Evolutionary conservation across 2,888 invertebrate species (phyloP).

Genomic region (Aphrophora alni): DNA sequence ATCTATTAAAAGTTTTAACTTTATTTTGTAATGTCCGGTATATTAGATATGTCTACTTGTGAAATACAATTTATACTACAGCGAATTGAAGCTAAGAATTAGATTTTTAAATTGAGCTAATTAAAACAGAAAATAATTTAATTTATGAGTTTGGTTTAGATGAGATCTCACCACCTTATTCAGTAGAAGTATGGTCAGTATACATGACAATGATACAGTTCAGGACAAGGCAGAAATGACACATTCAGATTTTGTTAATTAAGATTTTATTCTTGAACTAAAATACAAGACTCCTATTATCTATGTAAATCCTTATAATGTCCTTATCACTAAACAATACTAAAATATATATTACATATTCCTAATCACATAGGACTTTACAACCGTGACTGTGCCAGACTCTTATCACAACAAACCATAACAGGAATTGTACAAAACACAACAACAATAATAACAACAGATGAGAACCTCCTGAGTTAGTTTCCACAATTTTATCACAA

Average conservation of each 20-base stretch:
- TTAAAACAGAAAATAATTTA: too few species aligned
- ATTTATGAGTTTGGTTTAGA: too few species aligned
- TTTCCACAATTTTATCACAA: not conserved
- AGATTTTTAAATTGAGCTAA: too few species aligned
- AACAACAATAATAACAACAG: not conserved
- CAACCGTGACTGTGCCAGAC: not conserved
- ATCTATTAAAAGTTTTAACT: too few species aligned
- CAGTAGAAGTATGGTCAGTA: not conserved
- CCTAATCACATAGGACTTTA: not conserved
- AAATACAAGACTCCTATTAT: not conserved
- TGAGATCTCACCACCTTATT: too few species aligned
- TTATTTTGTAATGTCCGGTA: too few species aligned
- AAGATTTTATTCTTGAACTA: not conserved
- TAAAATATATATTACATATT: not conserved
- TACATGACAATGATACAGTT: not conserved
- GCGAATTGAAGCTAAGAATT: too few species aligned
- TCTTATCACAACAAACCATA: not conserved
- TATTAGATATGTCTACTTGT: too few species aligned
- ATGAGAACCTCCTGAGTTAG: not conserved
- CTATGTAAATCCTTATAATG: not conserved
- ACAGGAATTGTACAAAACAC: not conserved
- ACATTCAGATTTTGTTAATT: not conserved
- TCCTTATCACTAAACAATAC: not conserved
- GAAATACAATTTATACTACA: too few species aligned
- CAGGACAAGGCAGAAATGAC: not conserved